These are phyloP conservation scores for Apaloderma vittatum DNA, from an alignment of 2,113 vertebrate genomes.

Conservation along the genomic window DNA sequence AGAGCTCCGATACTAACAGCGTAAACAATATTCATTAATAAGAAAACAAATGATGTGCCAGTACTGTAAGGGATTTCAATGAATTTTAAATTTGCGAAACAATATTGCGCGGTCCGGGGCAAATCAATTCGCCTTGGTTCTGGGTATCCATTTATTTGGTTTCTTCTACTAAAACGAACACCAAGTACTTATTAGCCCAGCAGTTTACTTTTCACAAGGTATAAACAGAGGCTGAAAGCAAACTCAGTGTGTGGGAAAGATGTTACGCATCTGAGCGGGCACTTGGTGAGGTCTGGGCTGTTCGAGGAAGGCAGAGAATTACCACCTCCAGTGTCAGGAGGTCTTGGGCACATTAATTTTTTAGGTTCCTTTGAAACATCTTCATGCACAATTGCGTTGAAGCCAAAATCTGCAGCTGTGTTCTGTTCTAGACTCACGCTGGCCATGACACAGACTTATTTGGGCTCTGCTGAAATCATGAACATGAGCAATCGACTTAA, in stretches of 20 bases:
- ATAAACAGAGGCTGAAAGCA: neutral
- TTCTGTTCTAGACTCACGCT: neutral
- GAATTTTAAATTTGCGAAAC: neutral
- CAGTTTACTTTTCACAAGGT: neutral
- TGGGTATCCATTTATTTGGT: neutral
- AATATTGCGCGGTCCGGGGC: accelerated
- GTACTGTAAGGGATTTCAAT: neutral
- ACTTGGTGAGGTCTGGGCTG: neutral
- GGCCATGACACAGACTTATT: neutral
- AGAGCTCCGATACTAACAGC: neutral
- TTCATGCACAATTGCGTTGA: too few species aligned
- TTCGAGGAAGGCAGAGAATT: neutral
- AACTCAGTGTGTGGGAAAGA: accelerated
- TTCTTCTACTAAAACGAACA: neutral
- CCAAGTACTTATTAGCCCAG: neutral
- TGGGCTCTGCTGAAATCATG: neutral
- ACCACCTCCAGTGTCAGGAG: neutral
- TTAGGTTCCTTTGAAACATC: neutral
- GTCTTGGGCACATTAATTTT: neutral
- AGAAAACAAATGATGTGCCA: neutral
- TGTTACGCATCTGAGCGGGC: neutral
- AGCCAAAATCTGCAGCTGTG: neutral
- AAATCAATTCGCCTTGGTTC: neutral
- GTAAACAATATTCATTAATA: neutral
- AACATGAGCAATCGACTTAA: neutral